phyloP scores from a whole-genome alignment of 2,797 vertebrate species.

The Pangasius djambal region DNA sequence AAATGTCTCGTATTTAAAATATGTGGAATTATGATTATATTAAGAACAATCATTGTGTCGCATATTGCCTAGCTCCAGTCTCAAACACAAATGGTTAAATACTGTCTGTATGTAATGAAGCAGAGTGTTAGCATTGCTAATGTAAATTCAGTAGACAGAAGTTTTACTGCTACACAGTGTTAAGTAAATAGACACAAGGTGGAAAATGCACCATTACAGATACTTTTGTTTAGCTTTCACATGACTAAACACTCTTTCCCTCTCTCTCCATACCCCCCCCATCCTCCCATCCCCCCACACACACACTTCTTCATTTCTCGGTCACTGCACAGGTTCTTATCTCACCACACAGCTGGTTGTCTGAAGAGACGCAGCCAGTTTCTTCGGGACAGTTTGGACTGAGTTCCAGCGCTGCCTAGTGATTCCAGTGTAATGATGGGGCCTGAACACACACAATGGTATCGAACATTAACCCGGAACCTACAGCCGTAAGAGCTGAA shows the following conservation, averaged over 20 bases:
- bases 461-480: not conserved
- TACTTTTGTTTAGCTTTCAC: not conserved
- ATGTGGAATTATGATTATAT: too few species aligned
- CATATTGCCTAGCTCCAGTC: too few species aligned
- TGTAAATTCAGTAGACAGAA: not conserved
- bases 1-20: not conserved
- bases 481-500: not conserved
- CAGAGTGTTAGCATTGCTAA: not conserved
- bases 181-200: constrained; percentile 7
- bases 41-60: not conserved
- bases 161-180: not conserved
- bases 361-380: constrained; percentile 89
- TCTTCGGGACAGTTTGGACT: constrained; percentile 81
- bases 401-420: constrained; percentile 74
- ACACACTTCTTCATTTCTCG: not conserved
- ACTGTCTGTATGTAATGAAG: not conserved
- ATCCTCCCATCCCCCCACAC: not conserved
- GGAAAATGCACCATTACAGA: not conserved
- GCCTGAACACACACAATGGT: constrained; percentile 73
- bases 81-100: not conserved
- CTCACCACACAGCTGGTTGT: constrained; percentile 92
- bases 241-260: not conserved
- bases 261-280: not conserved
- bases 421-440: constrained; percentile 82
- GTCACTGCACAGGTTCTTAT: constrained; percentile 60